These are phyloP conservation scores for Anoplolepis gracilipes DNA, from an alignment of 1,140 invertebrate species.

Conservation along the genomic window DNA sequence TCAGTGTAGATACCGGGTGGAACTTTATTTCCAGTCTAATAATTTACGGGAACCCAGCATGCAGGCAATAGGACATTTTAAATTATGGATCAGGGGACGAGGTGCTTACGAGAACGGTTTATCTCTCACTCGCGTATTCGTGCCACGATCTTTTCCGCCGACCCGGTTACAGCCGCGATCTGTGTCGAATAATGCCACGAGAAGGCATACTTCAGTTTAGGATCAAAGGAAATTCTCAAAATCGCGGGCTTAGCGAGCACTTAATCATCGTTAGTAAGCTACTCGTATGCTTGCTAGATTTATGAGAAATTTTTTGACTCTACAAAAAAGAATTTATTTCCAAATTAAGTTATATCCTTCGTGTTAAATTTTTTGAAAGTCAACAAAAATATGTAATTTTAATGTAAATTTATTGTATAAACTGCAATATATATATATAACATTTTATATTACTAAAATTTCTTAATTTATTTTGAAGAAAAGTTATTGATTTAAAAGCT, in stretches of 20 bases:
- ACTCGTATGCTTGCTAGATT: not conserved
- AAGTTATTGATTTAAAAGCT: slow-evolving; percentile 7
- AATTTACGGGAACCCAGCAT: slow-evolving; percentile 52
- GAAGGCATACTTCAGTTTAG: slow-evolving; percentile 35
- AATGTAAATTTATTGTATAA: not conserved
- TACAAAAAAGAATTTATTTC: not conserved
- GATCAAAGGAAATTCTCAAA: slow-evolving; percentile 29
- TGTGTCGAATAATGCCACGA: slow-evolving; percentile 8
- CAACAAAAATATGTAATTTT: not conserved
- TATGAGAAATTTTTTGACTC: not conserved
- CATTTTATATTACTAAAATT: not conserved
- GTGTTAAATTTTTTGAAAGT: not conserved
- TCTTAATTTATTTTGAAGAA: not conserved
- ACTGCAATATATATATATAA: not conserved
- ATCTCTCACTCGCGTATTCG: slow-evolving; percentile 57
- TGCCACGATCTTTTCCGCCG: slow-evolving; percentile 2
- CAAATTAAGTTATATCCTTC: not conserved
- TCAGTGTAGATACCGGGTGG: slow-evolving; percentile 58
- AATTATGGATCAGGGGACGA: slow-evolving; percentile 62
- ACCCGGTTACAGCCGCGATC: slow-evolving; percentile 17
- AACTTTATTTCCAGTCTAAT: slow-evolving; percentile 67
- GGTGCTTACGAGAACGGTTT: slow-evolving; percentile 48
- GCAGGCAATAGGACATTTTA: slow-evolving; percentile 44
- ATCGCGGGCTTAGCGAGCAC: not conserved
- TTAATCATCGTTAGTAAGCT: not conserved